Evolutionary conservation across 2,888 invertebrate genomes (phyloP).

Genomic region (Clivina fossor): DNA sequence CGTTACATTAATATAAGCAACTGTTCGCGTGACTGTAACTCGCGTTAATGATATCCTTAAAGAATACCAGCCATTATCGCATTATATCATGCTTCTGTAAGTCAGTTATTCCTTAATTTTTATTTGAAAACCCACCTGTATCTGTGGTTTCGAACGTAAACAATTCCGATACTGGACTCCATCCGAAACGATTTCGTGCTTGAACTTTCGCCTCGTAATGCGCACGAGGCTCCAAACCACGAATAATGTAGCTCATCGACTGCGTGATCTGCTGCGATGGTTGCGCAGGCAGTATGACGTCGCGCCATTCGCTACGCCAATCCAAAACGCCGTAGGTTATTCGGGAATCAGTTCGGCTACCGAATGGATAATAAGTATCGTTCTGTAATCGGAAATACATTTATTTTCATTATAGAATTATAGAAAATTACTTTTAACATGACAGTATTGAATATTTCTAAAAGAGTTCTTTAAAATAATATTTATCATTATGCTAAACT

Average conservation of each 20-base stretch:
- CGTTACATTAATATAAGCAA: too few relatives aligned
- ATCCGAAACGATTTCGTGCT: slow-evolving; percentile 68
- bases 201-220: slow-evolving; percentile 69
- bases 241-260: slow-evolving; percentile 67
- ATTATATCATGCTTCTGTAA: too few relatives aligned
- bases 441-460: too few relatives aligned
- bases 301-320: slow-evolving; percentile 58
- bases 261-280: slow-evolving; percentile 58
- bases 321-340: slow-evolving; percentile 44
- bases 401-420: too few relatives aligned
- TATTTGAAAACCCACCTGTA: slow-evolving; percentile 62
- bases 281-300: slow-evolving; percentile 60
- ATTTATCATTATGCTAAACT: too few relatives aligned
- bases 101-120: too few relatives aligned
- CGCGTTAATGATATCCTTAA: too few relatives aligned
- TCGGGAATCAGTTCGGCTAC: slow-evolving; percentile 48
- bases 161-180: slow-evolving; percentile 65
- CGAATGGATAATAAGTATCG: slow-evolving; percentile 49
- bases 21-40: too few relatives aligned
- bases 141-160: slow-evolving; percentile 66
- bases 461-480: too few relatives aligned
- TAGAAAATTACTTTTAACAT: too few relatives aligned
- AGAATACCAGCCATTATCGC: too few relatives aligned
- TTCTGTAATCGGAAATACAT: too few relatives aligned
- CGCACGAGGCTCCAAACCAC: slow-evolving; percentile 64